Conservation (phyloP, 2,888 invertebrate genomes). For the Molanna angustata region DNA sequence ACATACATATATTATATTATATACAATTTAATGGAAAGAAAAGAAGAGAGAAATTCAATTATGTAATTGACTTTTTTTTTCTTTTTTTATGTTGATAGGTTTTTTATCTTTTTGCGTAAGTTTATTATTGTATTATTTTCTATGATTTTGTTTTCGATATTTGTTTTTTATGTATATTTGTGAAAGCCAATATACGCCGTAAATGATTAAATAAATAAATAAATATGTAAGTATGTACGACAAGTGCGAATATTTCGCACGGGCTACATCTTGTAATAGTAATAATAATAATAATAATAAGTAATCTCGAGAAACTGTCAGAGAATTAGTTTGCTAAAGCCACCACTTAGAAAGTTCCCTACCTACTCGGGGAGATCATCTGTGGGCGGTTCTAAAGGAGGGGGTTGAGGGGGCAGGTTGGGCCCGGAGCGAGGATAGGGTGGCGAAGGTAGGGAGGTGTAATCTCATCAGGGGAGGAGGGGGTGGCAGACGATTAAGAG, state of each 20-base stretch:
- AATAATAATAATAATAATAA: too few relatives aligned
- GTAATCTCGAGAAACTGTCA: background rate
- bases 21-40: too few relatives aligned
- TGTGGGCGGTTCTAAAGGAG: too few relatives aligned
- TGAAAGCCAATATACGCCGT: too few relatives aligned
- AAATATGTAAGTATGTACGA: background rate
- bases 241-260: too few relatives aligned
- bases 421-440: background rate
- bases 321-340: conserved; percentile 19
- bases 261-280: too few relatives aligned
- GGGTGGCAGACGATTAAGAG: conserved; percentile 28
- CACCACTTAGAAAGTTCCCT: conserved; percentile 17
- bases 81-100: background rate
- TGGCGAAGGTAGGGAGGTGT: conserved; percentile 1
- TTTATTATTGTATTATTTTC: too few relatives aligned
- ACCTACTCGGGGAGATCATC: background rate
- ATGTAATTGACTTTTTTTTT: background rate
- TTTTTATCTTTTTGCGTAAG: background rate
- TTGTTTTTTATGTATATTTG: too few relatives aligned
- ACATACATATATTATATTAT: too few relatives aligned
- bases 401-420: background rate
- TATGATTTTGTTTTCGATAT: too few relatives aligned
- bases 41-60: too few relatives aligned
- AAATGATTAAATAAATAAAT: too few relatives aligned
- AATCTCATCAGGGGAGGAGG: conserved; percentile 12